These are phyloP conservation scores for Tachina grossa DNA, from an alignment of 2,888 invertebrate species.

Conservation along the genomic window DNA sequence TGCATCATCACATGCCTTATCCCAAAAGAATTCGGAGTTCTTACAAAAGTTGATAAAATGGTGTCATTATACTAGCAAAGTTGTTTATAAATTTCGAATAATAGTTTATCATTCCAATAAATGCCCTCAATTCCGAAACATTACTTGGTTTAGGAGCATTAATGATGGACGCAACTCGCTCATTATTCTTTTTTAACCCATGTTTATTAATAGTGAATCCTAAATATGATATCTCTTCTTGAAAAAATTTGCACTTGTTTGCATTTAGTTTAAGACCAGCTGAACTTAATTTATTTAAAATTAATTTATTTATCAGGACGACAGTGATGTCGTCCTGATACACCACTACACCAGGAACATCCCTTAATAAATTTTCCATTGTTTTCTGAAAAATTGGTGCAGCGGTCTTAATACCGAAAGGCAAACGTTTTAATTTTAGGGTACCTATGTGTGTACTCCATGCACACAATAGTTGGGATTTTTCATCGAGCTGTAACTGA, in stretches of 20 bases:
- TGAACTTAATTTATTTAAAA: constrained; percentile 66
- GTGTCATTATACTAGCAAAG: constrained; percentile 1
- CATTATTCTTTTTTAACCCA: constrained; percentile 11
- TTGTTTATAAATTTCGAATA: constrained; percentile 24
- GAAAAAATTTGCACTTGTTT: constrained; percentile 42
- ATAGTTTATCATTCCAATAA: constrained; percentile 22
- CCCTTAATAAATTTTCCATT: constrained; percentile 59
- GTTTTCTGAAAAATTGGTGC: constrained; percentile 55
- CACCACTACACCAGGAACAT: constrained; percentile 40
- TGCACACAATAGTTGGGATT: too few relatives aligned
- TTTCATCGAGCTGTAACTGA: too few relatives aligned
- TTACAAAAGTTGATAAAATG: constrained; percentile 33
- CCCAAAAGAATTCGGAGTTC: constrained; percentile 27
- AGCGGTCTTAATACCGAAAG: too few relatives aligned
- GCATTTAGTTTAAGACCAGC: constrained; percentile 48
- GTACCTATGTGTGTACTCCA: too few relatives aligned
- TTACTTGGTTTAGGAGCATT: constrained; percentile 15
- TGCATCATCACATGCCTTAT: neutral
- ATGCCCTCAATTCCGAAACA: constrained; percentile 17
- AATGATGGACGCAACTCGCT: neutral
- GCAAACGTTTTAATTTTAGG: too few relatives aligned
- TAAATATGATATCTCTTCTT: constrained; percentile 3
- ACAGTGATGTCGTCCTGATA: constrained; percentile 24
- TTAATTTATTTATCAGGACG: constrained; percentile 6
- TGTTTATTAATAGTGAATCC: too few relatives aligned